These are phyloP conservation scores for Odocoileus virginianus DNA, from an alignment of 2,113 vertebrate genomes.

Conservation along the genomic window DNA sequence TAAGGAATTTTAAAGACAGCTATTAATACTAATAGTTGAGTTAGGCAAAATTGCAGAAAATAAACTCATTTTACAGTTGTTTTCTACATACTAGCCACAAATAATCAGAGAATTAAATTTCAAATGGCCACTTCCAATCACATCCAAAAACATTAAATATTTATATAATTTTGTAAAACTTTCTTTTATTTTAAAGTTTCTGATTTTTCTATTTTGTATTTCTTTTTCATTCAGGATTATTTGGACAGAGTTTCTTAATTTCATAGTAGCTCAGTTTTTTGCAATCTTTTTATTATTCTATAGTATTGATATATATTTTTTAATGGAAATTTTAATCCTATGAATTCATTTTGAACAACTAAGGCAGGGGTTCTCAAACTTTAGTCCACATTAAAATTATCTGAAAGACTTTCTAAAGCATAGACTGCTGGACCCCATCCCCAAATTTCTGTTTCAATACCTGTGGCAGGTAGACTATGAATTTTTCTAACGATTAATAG, in stretches of 20 bases:
- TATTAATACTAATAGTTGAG: neutral
- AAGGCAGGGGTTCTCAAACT: neutral
- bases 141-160: neutral
- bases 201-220: neutral
- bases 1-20: neutral
- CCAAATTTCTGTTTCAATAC: neutral
- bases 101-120: neutral
- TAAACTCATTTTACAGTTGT: neutral
- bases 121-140: neutral
- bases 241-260: constrained; percentile 15
- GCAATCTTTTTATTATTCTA: neutral
- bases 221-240: neutral
- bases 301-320: neutral
- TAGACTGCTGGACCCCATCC: neutral
- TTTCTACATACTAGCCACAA: neutral
- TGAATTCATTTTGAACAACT: neutral
- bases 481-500: neutral
- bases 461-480: neutral
- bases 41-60: neutral
- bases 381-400: neutral
- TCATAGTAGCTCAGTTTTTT: neutral
- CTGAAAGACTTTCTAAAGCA: neutral
- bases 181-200: neutral
- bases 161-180: neutral
- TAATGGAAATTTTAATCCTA: neutral